Conservation (phyloP, 2,888 invertebrate genomes). For the Drepana falcataria region DNA sequence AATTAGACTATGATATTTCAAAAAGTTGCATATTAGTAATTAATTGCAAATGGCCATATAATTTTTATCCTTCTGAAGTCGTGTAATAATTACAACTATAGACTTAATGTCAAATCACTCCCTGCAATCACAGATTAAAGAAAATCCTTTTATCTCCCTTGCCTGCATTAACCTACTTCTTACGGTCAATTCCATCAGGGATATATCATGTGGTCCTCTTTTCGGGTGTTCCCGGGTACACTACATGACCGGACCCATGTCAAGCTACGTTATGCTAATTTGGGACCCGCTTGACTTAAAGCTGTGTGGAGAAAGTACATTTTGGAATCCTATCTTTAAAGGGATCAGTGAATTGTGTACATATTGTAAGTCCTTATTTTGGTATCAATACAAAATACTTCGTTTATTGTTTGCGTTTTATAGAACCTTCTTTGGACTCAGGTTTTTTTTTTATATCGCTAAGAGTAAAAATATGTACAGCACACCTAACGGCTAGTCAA, state of each 20-base stretch:
- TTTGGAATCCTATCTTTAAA: background rate
- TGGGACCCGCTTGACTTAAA: background rate
- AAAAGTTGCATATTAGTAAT: no score
- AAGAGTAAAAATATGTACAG: no score
- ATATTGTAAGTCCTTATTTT: background rate
- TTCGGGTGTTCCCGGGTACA: background rate
- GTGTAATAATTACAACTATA: no score
- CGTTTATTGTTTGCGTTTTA: no score
- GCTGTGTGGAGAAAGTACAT: background rate
- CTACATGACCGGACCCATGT: background rate
- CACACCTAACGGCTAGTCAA: no score
- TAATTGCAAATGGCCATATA: no score
- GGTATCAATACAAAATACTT: background rate
- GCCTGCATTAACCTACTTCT: background rate
- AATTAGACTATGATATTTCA: no score
- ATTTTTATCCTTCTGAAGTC: no score
- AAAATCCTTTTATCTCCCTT: background rate
- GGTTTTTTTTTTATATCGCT: no score
- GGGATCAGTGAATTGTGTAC: background rate
- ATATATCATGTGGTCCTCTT: background rate
- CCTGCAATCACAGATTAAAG: background rate
- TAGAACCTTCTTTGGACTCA: no score
- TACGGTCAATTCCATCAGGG: background rate
- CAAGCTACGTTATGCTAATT: background rate
- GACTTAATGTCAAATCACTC: background rate